Evolutionary conservation across 2,888 invertebrate species (phyloP).

Genomic region (Chrysina gloriosa): DNA sequence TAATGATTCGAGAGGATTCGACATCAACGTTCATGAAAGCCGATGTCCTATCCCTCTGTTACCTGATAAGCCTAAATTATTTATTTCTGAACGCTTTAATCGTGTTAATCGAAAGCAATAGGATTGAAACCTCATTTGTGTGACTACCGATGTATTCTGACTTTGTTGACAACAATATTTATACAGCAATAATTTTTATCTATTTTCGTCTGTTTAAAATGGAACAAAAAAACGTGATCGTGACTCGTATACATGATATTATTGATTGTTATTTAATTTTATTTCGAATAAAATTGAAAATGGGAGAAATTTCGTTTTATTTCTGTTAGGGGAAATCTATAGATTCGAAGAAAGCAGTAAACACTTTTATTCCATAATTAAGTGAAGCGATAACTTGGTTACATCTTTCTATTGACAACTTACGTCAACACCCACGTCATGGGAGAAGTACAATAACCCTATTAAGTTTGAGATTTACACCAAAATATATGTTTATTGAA

Average conservation of each 20-base stretch:
- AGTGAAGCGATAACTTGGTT: no score
- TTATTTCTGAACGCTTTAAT: background rate
- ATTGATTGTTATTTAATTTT: constrained; percentile 22
- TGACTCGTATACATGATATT: constrained; percentile 12
- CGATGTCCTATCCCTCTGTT: background rate
- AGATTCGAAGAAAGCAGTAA: no score
- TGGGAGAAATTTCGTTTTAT: no score
- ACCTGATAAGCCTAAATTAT: constrained; percentile 3
- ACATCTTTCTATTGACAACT: no score
- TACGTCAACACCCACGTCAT: no score
- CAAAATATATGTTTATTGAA: no score
- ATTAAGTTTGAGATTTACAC: no score
- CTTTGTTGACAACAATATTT: constrained; percentile 11
- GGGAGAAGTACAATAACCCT: no score
- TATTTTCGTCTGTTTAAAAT: background rate
- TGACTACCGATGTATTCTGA: background rate
- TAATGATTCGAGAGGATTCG: no score
- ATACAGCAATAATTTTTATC: constrained; percentile 24
- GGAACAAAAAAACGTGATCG: background rate
- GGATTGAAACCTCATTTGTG: constrained; percentile 23
- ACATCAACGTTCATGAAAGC: no score
- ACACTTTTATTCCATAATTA: no score
- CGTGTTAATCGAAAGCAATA: constrained; percentile 4
- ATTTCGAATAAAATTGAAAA: constrained; percentile 8
- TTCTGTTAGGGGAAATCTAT: no score